Evolutionary conservation across 1,140 invertebrate species (phyloP).

Genomic region (Penaeus japonicus): DNA sequence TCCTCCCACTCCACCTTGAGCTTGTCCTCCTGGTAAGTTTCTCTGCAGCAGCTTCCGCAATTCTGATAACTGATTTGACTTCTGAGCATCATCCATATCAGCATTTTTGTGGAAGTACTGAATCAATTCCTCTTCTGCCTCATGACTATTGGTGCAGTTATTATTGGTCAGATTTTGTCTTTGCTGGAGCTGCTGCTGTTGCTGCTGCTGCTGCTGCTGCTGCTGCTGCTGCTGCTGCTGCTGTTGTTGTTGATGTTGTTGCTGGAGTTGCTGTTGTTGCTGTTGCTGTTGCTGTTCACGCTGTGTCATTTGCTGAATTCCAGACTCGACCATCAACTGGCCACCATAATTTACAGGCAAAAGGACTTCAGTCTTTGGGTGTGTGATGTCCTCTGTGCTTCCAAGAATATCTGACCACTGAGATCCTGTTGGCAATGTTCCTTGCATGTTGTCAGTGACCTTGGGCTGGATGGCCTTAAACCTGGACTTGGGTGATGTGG

Average conservation of each 20-base stretch:
- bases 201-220: neutral
- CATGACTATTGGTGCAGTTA: constrained; percentile 17
- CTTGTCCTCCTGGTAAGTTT: constrained; percentile 66
- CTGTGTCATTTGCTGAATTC: neutral
- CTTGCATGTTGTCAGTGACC: neutral
- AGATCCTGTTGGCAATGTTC: neutral
- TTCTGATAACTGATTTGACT: constrained; percentile 74
- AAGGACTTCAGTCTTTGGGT: neutral
- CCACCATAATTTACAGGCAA: neutral
- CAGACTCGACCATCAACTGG: neutral
- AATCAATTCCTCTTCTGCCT: constrained; percentile 46
- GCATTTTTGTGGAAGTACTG: constrained; percentile 43
- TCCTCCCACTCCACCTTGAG: constrained; percentile 18
- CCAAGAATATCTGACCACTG: constrained; percentile 11
- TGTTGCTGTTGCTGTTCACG: constrained; percentile 61
- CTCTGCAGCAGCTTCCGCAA: constrained; percentile 75
- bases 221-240: neutral
- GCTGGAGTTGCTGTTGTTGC: constrained; percentile 63
- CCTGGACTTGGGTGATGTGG: constrained; percentile 22
- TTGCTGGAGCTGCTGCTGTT: constrained; percentile 10
- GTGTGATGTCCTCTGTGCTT: neutral
- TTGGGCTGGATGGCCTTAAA: constrained; percentile 54
- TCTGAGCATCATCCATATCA: constrained; percentile 48
- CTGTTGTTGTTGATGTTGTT: neutral
- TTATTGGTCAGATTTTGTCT: neutral